Base-by-base conservation (phyloP, 2,113 vertebrate genomes). In the Picathartes gymnocephalus region DNA sequence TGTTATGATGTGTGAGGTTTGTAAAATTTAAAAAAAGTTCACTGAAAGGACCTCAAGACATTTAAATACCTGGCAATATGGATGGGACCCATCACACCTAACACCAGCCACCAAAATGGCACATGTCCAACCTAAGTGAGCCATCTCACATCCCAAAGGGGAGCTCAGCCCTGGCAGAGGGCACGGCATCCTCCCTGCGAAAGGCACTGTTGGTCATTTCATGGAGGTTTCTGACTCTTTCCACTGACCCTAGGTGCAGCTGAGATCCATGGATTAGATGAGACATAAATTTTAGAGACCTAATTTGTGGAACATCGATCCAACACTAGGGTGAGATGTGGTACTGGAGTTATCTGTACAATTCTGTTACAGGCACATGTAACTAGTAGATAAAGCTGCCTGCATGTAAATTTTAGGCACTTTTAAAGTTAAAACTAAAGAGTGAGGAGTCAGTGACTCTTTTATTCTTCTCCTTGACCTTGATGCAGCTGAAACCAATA, bases 201-300 rank as follows among this genome's bases (percentile, higher is more conserved):
- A 35, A 45, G 19, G 19, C 27, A 51, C 0, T 3, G 9, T 22
- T 0, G 0, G 15, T 66, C 5, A 3, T 23, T 81, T 69, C 5
- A 1, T n/a, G 42, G 73, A 84, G 35, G 13, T 44, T 91, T 81
- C 56, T 83, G 60, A 40, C 45, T 62, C 39, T 42, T 95, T 70
- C 35, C 44, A 40, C n/a, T 56, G 68, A 73, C 28, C 10, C 5
- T 23, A 62, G n/a, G 15, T 35, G 31, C 13, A 65, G 15, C 18
- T 48, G 60, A 95, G 64, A 84, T 81, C 39, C 28, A 19, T 37
- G 40, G 28, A 31, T 94, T 76, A 56, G 44, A 50, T 35, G 42
- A 96, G 57, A 15, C 15, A 81, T 54, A 70, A 6, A 45, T 70
- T 83, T 54, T 24, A 70, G 19, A 70, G 27, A 40, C 13, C 12